A percentile compares a stretch with the other conserved stretches of the same genome.
phyloP scores from a whole-genome alignment of 2,888 invertebrate genomes.

The Uropetala carovei region DNA sequence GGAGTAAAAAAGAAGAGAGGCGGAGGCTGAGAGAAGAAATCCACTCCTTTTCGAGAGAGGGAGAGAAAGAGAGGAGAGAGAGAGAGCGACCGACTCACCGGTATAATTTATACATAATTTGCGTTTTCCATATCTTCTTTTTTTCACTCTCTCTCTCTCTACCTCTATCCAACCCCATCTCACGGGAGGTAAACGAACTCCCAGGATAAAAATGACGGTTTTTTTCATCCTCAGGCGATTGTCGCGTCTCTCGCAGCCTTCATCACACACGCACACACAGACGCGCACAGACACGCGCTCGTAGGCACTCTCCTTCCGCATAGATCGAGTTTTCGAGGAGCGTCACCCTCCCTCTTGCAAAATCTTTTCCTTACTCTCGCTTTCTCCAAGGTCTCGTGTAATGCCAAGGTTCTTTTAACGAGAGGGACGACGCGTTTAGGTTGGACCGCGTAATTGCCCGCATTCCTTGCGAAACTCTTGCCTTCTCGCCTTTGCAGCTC shows the following conservation, averaged over 20 bases:
- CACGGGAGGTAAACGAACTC: constrained; percentile 19
- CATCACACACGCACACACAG: constrained; percentile 13
- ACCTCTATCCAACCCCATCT: background rate
- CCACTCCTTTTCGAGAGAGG: constrained; percentile 12
- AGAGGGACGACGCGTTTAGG: background rate
- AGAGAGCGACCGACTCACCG: background rate
- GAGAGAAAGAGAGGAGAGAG: constrained; percentile 13
- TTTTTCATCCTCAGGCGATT: constrained; percentile 6
- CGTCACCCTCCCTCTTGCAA: background rate
- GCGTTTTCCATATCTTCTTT: background rate
- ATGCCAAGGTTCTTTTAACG: constrained; percentile 31
- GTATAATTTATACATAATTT: constrained; percentile 35
- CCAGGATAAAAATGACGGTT: background rate
- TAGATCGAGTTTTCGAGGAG: background rate
- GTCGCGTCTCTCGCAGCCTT: background rate
- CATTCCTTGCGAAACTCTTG: background rate
- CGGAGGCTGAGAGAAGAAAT: background rate
- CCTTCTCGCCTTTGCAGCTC: background rate
- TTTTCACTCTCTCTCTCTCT: background rate
- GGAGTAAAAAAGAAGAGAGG: background rate
- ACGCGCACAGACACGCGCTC: background rate
- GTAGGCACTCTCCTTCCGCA: constrained; percentile 12
- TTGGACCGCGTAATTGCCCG: background rate
- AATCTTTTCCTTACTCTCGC: background rate
- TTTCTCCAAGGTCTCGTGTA: constrained; percentile 5